A percentile compares a stretch with the other conserved stretches of the same genome.
phyloP scores from a whole-genome alignment of 2,797 vertebrate species.

The Coccyzus lansbergi region DNA sequence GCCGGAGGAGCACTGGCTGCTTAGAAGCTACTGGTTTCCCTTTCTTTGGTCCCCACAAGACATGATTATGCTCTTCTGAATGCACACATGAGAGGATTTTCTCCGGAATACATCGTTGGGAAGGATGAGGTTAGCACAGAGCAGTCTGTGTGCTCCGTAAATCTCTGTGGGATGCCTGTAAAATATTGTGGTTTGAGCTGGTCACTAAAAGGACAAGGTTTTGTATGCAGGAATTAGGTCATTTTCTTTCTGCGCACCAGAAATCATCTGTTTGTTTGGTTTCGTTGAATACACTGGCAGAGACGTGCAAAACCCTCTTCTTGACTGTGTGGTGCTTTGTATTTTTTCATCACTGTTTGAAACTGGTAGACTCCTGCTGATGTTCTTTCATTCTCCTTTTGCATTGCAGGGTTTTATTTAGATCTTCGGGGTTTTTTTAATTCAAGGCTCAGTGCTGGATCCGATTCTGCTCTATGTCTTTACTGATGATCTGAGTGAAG shows the following conservation, averaged over 20 bases:
- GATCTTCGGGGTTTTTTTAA: not conserved
- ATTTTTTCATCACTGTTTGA: not conserved
- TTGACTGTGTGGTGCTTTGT: rapidly evolving
- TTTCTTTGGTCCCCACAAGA: not conserved
- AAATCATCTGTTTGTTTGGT: not conserved
- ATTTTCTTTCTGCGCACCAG: not conserved
- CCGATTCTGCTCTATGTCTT: too few species aligned
- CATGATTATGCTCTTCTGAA: not conserved
- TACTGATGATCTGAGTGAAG: too few species aligned
- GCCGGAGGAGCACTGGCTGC: not conserved
- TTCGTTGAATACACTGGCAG: not conserved
- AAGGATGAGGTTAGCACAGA: not conserved
- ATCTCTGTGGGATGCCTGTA: not conserved
- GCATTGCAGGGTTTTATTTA: rapidly evolving
- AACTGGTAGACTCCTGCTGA: rapidly evolving
- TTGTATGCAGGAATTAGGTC: not conserved
- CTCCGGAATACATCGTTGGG: not conserved
- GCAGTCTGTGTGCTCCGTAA: not conserved
- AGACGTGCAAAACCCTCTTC: not conserved
- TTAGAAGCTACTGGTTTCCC: not conserved
- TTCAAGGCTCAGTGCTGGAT: too few species aligned
- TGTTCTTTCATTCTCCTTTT: not conserved
- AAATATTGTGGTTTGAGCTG: not conserved
- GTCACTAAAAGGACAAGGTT: not conserved
- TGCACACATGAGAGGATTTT: not conserved